A percentile compares a stretch with the other conserved stretches of the same genome.
Evolutionary conservation across 2,113 vertebrate genomes (phyloP).

Genomic region (Amphilophus citrinellus): DNA sequence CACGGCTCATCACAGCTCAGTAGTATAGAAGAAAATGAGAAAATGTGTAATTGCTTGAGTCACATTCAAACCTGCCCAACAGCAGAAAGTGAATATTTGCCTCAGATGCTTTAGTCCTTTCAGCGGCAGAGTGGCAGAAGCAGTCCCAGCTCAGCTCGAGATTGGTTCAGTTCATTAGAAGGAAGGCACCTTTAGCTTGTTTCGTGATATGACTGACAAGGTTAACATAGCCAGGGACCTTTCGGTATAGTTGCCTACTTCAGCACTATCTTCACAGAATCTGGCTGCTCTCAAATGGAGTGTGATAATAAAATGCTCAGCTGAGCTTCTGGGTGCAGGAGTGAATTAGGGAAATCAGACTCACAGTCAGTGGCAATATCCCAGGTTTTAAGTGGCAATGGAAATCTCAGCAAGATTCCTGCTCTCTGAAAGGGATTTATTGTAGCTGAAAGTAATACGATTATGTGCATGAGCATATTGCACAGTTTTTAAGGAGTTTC

Average conservation of each 20-base stretch:
- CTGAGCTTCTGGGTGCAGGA: slow-evolving; percentile 60
- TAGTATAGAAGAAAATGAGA: slow-evolving; percentile 36
- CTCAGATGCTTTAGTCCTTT: slow-evolving; percentile 49
- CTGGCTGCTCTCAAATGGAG: slow-evolving; percentile 54
- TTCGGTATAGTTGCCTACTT: slow-evolving; percentile 43
- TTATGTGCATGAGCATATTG: slow-evolving; percentile 57
- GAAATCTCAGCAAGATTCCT: slow-evolving; percentile 67
- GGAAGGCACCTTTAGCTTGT: slow-evolving; percentile 50
- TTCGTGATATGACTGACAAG: slow-evolving; percentile 50
- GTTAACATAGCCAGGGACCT: slow-evolving; percentile 58
- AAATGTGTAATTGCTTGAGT: slow-evolving; percentile 48
- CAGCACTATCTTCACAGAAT: slow-evolving; percentile 61
- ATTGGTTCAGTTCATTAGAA: slow-evolving; percentile 66
- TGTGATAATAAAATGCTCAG: slow-evolving; percentile 67
- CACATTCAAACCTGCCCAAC: slow-evolving; percentile 48
- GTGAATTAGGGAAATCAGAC: slow-evolving; percentile 75
- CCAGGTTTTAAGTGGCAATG: slow-evolving; percentile 69
- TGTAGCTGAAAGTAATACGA: slow-evolving; percentile 60
- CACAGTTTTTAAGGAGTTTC: slow-evolving; percentile 47
- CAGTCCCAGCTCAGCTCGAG: slow-evolving; percentile 27
- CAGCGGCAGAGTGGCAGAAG: slow-evolving; percentile 35
- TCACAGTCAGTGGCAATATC: slow-evolving; percentile 70
- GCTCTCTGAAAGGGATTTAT: slow-evolving; percentile 62
- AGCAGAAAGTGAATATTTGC: slow-evolving; percentile 39
- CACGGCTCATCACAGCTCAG: slow-evolving; percentile 40